phyloP scores from a whole-genome alignment of 2,113 vertebrate species.

The Meleagris gallopavo region DNA sequence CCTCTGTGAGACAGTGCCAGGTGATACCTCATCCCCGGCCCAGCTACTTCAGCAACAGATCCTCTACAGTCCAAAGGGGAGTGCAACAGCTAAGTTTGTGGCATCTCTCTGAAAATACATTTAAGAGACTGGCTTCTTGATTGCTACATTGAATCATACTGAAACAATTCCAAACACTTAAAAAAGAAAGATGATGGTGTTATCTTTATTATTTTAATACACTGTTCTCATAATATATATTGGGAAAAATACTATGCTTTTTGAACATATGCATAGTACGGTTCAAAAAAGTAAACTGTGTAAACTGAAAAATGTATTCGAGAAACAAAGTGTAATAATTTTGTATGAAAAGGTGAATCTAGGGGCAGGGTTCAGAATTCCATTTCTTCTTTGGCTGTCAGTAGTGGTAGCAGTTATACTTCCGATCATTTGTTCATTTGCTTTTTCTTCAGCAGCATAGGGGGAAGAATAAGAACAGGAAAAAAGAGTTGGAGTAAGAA shows the following conservation, averaged over 20 bases:
- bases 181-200: neutral
- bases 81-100: neutral
- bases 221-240: neutral
- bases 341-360: neutral
- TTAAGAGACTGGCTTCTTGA: neutral
- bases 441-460: neutral
- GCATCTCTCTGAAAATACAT: neutral
- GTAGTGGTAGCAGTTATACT: neutral
- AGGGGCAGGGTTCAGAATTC: neutral
- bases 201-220: neutral
- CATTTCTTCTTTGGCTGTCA: neutral
- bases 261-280: neutral
- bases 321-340: neutral
- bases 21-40: neutral
- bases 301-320: neutral
- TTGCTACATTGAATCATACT: neutral
- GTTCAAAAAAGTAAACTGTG: neutral
- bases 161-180: neutral
- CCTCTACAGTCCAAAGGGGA: accelerated
- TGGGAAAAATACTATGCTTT: neutral
- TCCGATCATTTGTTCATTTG: neutral
- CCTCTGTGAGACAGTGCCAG: neutral
- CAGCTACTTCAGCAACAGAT: neutral
- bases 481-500: neutral
- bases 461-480: neutral